Conservation (phyloP, 2,797 vertebrate genomes). For the Enteromius fasciolatus region DNA sequence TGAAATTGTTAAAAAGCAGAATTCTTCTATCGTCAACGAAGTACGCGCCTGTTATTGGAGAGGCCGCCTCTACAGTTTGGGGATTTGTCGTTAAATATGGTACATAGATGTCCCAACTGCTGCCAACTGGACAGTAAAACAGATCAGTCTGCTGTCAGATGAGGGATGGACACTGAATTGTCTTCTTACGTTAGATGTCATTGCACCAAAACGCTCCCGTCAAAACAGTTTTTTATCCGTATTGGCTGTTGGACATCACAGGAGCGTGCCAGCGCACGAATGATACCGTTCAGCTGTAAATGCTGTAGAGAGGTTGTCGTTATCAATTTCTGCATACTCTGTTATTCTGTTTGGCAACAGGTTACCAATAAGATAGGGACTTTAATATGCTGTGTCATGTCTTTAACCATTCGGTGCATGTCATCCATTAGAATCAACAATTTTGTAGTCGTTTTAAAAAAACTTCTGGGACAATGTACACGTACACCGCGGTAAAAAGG, state of each 20-base stretch:
- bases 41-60: conserved; percentile 34
- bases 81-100: conserved; percentile 44
- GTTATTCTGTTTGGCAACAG: neutral
- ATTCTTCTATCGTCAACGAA: conserved; percentile 29
- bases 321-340: neutral
- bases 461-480: neutral
- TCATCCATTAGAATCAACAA: neutral
- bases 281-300: neutral
- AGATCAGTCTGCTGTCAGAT: conserved; percentile 11
- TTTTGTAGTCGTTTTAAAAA: neutral
- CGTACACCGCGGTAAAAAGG: neutral
- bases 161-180: neutral
- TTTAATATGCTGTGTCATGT: neutral
- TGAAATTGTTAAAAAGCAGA: conserved; percentile 36
- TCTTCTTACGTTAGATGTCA: neutral
- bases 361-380: neutral
- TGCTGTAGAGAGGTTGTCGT: neutral
- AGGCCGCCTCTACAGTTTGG: conserved; percentile 21
- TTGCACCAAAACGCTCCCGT: neutral
- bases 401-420: neutral
- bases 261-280: neutral
- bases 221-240: neutral
- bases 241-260: neutral
- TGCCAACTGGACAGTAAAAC: conserved; percentile 22
- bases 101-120: conserved; percentile 29